A percentile compares a stretch with the other conserved stretches of the same genome.
phyloP scores from a whole-genome alignment of 2,888 invertebrate species.

The Andrena marginata region DNA sequence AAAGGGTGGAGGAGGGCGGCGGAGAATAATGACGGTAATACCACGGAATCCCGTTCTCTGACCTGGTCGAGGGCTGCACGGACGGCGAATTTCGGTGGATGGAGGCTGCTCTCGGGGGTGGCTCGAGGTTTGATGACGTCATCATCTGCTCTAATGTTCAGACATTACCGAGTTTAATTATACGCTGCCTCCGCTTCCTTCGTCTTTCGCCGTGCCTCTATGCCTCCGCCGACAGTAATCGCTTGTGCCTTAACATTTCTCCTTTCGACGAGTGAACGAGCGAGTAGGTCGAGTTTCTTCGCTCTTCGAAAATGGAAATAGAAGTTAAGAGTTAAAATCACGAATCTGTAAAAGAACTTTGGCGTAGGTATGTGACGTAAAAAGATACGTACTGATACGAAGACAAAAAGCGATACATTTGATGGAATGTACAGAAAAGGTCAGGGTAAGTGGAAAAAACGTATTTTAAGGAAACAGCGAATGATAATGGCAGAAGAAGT shows the following conservation, averaged over 20 bases:
- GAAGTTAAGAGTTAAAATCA: neutral
- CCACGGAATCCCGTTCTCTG: conserved; percentile 62
- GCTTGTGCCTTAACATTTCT: conserved; percentile 50
- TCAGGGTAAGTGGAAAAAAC: too few species aligned
- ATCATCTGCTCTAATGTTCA: conserved; percentile 79
- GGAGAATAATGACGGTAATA: conserved; percentile 74
- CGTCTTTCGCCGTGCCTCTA: conserved; percentile 55
- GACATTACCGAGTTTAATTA: conserved; percentile 80
- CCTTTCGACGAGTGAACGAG: conserved; percentile 39
- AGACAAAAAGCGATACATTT: too few species aligned
- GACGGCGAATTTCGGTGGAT: conserved; percentile 68
- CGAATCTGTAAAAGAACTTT: too few species aligned
- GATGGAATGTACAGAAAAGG: too few species aligned
- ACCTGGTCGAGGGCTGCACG: conserved; percentile 54
- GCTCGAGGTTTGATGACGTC: conserved; percentile 76
- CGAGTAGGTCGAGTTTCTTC: conserved; percentile 9
- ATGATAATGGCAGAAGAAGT: too few species aligned
- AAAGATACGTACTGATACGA: too few species aligned
- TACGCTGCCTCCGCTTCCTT: conserved; percentile 67
- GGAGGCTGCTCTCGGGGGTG: conserved; percentile 51
- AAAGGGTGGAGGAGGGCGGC: conserved; percentile 20
- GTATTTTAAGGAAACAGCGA: too few species aligned
- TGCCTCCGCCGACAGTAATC: conserved; percentile 61
- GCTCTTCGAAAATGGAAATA: neutral
- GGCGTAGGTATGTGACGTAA: too few species aligned